These are phyloP conservation scores for Drosophila elegans DNA, from an alignment of 1,140 invertebrate genomes.

Conservation along the genomic window DNA sequence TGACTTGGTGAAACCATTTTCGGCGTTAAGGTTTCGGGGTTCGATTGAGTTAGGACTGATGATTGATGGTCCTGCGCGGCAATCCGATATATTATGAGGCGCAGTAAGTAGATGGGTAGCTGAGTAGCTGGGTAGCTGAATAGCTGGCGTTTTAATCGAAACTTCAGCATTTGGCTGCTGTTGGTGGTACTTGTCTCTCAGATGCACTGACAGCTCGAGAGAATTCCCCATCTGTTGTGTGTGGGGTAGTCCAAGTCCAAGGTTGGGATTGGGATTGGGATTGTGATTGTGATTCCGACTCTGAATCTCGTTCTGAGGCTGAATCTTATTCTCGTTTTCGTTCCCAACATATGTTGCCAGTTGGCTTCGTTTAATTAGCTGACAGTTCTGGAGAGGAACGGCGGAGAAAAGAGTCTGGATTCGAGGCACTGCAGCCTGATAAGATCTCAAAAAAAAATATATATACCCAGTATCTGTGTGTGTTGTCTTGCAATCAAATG, in stretches of 20 bases:
- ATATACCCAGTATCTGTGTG: slow-evolving; percentile 47
- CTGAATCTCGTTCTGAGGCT: slow-evolving; percentile 13
- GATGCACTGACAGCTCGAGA: slow-evolving; percentile 31
- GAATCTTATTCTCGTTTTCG: slow-evolving; percentile 4
- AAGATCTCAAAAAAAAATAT: slow-evolving; percentile 56
- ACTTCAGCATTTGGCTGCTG: slow-evolving; percentile 17
- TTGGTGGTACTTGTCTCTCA: slow-evolving; percentile 27
- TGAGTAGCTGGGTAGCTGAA: background rate
- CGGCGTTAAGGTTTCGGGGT: slow-evolving; percentile 15
- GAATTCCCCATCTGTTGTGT: slow-evolving; percentile 35
- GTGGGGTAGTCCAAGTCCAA: slow-evolving; percentile 55
- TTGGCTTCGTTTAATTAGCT: slow-evolving; percentile 81
- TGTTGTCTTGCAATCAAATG: slow-evolving; percentile 82
- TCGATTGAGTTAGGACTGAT: slow-evolving; percentile 34
- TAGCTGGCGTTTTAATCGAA: slow-evolving; percentile 17
- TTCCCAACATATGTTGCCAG: slow-evolving; percentile 77
- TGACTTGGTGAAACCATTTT: slow-evolving; percentile 40
- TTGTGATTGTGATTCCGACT: slow-evolving; percentile 2
- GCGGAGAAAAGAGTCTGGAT: slow-evolving; percentile 25
- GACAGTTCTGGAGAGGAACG: slow-evolving; percentile 52
- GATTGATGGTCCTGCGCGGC: slow-evolving; percentile 31
- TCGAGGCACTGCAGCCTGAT: slow-evolving; percentile 45
- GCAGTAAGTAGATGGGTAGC: slow-evolving; percentile 11
- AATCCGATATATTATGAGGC: slow-evolving; percentile 7
- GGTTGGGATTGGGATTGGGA: slow-evolving; percentile 18